phyloP scores from a whole-genome alignment of 2,113 vertebrate genomes.

The Syngnathus typhle region DNA sequence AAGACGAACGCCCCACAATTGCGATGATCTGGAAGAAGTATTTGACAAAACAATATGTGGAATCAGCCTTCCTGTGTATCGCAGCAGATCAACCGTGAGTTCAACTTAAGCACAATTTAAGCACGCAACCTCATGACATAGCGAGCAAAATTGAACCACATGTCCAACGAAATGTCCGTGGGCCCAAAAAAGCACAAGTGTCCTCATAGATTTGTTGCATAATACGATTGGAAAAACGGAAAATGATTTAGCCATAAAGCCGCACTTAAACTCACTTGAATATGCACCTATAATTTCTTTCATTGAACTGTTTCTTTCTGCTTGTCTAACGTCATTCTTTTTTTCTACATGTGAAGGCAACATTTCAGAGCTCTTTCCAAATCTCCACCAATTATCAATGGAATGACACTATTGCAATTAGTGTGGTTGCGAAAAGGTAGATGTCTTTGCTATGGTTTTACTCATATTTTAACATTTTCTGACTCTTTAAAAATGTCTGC shows the following conservation, averaged over 20 bases:
- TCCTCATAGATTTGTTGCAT: too few relatives aligned
- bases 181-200: too few relatives aligned
- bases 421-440: conserved; percentile 59
- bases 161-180: too few relatives aligned
- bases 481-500: background rate
- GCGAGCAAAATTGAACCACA: too few relatives aligned
- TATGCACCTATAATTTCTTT: background rate
- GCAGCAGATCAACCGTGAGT: conserved; percentile 53
- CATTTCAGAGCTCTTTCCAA: conserved; percentile 47
- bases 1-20: conserved; percentile 37
- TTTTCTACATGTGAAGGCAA: conserved; percentile 34
- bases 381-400: conserved; percentile 33
- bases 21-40: conserved; percentile 30
- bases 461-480: background rate
- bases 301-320: background rate
- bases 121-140: too few relatives aligned
- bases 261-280: background rate
- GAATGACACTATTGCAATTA: conserved; percentile 50
- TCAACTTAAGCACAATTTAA: background rate
- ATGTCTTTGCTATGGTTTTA: background rate
- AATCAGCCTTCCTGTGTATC: conserved; percentile 65
- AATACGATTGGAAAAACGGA: too few relatives aligned
- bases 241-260: too few relatives aligned
- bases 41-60: conserved; percentile 50
- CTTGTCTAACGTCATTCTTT: background rate